phyloP scores from a whole-genome alignment of 2,797 vertebrate species.

The Muraenolepis orangiensis region DNA sequence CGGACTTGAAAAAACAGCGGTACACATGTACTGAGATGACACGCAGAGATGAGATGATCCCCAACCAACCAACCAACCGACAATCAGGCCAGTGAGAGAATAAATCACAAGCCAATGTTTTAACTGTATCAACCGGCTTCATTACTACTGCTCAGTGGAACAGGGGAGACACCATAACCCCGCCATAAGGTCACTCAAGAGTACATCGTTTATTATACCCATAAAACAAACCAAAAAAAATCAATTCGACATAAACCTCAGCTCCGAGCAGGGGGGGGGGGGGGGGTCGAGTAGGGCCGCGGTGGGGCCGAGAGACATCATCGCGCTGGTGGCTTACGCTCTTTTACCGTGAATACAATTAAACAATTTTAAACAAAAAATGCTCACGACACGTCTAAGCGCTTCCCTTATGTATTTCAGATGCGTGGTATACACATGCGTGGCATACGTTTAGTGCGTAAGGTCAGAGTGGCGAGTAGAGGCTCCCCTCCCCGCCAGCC shows the following conservation, averaged over 20 bases:
- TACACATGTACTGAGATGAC: not conserved
- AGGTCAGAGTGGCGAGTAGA: constrained; percentile 25
- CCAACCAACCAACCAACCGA: not conserved
- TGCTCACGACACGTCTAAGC: constrained; percentile 11
- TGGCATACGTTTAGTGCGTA: constrained; percentile 12
- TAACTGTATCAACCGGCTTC: not conserved
- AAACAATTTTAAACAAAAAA: constrained; percentile 12
- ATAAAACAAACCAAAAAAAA: constrained; percentile 70
- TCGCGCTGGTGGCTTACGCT: constrained; percentile 19
- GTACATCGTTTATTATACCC: constrained; percentile 53
- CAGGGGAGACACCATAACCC: not conserved
- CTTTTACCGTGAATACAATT: constrained; percentile 18
- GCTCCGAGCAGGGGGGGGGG: constrained; percentile 36
- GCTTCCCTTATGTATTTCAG: constrained; percentile 13
- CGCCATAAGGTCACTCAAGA: not conserved
- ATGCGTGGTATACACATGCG: constrained; percentile 10
- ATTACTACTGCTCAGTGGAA: not conserved
- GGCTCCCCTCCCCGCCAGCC: constrained; percentile 13
- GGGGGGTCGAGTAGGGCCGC: constrained; percentile 30
- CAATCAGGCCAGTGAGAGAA: not conserved
- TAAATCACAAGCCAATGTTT: not conserved
- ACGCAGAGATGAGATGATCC: not conserved
- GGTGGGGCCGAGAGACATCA: constrained; percentile 34
- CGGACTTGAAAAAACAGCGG: no score
- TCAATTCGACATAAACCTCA: constrained; percentile 63